These are phyloP conservation scores for Galerucella calmariensis DNA, from an alignment of 2,888 invertebrate genomes.

Conservation along the genomic window DNA sequence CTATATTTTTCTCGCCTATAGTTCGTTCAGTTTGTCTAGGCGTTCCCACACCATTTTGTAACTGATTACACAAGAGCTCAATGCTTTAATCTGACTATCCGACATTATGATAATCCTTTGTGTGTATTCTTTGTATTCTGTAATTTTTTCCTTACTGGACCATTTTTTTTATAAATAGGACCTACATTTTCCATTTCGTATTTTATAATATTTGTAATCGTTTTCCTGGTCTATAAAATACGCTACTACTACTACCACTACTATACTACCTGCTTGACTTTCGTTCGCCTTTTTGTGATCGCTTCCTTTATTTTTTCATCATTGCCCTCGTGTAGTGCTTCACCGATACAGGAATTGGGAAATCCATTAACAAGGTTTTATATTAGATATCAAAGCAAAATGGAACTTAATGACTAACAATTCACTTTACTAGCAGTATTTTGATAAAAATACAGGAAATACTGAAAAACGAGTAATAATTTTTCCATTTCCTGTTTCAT, in stretches of 20 bases:
- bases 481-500: no score
- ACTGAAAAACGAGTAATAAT: no score
- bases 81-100: no score
- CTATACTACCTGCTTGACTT: constrained; percentile 16
- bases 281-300: constrained; percentile 21
- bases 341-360: constrained; percentile 18
- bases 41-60: no score
- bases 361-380: constrained; percentile 20
- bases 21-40: no score
- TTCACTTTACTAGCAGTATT: not conserved
- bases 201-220: not conserved
- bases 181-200: no score
- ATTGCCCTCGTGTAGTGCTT: constrained; percentile 11
- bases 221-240: constrained; percentile 5
- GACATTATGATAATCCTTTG: no score
- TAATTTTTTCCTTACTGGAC: no score
- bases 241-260: not conserved
- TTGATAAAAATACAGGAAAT: not conserved
- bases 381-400: constrained; percentile 2
- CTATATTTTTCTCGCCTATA: no score
- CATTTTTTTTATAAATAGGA: no score
- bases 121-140: no score
- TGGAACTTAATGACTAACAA: not conserved
- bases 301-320: constrained; percentile 13
- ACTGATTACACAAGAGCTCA: no score